These are phyloP conservation scores for Lethrus apterus DNA, from an alignment of 1,140 invertebrate genomes.

Conservation along the genomic window DNA sequence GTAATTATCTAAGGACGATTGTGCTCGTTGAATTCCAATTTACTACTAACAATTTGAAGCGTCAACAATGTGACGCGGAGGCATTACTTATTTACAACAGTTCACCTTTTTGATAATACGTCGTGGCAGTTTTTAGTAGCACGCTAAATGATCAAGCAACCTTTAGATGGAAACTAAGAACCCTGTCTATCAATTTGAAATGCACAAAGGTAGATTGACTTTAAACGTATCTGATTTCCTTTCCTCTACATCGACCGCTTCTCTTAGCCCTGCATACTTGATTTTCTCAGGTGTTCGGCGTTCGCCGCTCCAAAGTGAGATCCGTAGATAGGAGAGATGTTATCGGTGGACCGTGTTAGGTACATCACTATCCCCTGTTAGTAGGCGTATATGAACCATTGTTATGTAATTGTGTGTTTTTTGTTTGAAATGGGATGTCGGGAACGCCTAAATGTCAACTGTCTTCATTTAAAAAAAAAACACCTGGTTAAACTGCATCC, in stretches of 20 bases:
- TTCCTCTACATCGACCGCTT: constrained; percentile 30
- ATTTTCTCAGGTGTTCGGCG: constrained; percentile 33
- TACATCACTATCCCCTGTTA: constrained; percentile 39
- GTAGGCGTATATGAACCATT: constrained; percentile 41
- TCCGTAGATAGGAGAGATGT: constrained; percentile 33
- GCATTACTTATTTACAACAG: constrained; percentile 10
- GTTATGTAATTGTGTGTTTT: constrained; percentile 41
- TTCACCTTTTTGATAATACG: constrained; percentile 9
- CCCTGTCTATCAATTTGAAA: constrained; percentile 30
- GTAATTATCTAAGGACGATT: constrained; percentile 5
- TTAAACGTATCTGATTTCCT: constrained; percentile 34
- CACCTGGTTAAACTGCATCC: too few relatives aligned
- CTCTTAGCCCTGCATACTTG: constrained; percentile 17
- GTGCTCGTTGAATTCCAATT: constrained; percentile 10
- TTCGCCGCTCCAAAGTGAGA: constrained; percentile 27
- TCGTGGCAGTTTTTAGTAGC: constrained; percentile 15
- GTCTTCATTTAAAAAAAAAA: constrained; percentile 32
- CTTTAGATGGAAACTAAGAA: constrained; percentile 29
- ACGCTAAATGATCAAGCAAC: constrained; percentile 30
- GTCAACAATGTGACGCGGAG: constrained; percentile 10
- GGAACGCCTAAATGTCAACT: constrained; percentile 39
- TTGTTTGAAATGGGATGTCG: constrained; percentile 39
- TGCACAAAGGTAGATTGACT: constrained; percentile 35
- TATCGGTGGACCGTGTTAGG: constrained; percentile 36
- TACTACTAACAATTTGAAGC: constrained; percentile 11